Evolutionary conservation across 1,140 invertebrate genomes (phyloP), one percentile per base, ranked within the genome.

Genomic region (Stenopsyche tienmushanensis): DNA sequence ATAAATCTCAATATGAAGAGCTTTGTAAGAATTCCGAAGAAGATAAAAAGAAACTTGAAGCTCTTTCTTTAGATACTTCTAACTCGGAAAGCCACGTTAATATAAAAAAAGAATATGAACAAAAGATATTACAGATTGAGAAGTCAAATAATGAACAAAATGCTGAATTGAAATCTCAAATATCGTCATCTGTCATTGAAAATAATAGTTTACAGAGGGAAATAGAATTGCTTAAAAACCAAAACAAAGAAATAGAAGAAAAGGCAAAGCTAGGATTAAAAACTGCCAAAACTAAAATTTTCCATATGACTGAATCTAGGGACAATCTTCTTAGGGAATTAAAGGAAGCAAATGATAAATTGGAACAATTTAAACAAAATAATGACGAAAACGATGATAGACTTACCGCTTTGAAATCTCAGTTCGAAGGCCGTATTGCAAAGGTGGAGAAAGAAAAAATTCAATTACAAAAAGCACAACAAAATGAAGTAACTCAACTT

Each of bases 1-100:
- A 97, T 73, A 96, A 96, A 76, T 88, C 86, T 3, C 91, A 91
- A 71, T 93, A 85, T 73, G 90, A 93, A 73, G 91, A 92, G 66
- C 74, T 83, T 29, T 77, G 80, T 0, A 89, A 88, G 73, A 80
- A 79, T 2, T 76, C 85, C 2, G 87, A 90, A 72, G 84, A 87
- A 69, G 85, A 83, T 65, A 82, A 82, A 73, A 82, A 83, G 68
- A 85, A 82, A 66, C 75, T 71, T 20, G 82, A 83, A 73, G 71
- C 73, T 58, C 72, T 74, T 41, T 69, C 78, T 1, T 72, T 73
- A 9, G 76, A 79, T 63, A 78, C 69, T 47, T 74, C 76, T 23
- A 80, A 75, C 34, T 76, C 83, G 10, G 77, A 83, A 17, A 39
- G 64, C 15, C 50, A 66, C 1, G 71, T 75, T 52, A 62, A 75